These are phyloP conservation scores for Etheostoma spectabile DNA, from an alignment of 2,113 vertebrate species.

Conservation along the genomic window DNA sequence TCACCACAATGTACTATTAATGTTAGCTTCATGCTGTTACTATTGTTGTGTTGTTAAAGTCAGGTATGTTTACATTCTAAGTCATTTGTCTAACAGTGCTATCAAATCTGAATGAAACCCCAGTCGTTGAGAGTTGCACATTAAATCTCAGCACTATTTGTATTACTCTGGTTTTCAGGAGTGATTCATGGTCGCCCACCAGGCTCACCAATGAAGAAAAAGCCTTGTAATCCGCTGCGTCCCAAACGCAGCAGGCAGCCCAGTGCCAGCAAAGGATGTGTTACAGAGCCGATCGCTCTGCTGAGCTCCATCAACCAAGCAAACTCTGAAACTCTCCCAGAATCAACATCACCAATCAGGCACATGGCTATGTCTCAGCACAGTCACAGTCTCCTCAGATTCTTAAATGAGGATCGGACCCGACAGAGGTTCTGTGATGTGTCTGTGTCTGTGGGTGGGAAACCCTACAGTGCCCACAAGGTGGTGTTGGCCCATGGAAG, in stretches of 20 bases:
- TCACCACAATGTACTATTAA: neutral
- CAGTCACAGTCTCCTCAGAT: conserved; percentile 90
- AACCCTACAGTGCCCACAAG: conserved; percentile 91
- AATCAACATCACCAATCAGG: conserved; percentile 75
- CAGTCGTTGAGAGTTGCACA: neutral
- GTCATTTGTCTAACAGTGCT: neutral
- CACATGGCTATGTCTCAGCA: conserved; percentile 88
- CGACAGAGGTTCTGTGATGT: conserved; percentile 93
- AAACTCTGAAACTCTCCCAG: conserved; percentile 17
- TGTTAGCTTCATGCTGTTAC: neutral
- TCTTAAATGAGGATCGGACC: conserved; percentile 91
- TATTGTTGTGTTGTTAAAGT: neutral
- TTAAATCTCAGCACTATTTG: neutral
- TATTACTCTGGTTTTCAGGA: conserved; percentile 48
- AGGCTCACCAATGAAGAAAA: conserved; percentile 75
- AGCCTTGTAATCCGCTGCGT: conserved; percentile 46
- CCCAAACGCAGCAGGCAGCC: conserved; percentile 53
- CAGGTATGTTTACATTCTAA: neutral
- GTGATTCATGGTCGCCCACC: conserved; percentile 2
- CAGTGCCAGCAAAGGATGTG: conserved; percentile 18
- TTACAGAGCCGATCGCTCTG: neutral
- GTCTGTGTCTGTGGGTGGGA: conserved; percentile 91
- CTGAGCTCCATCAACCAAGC: neutral
- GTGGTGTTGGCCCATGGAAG: conserved; percentile 96
- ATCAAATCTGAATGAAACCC: neutral